Percentiles rank a stretch among this genome's conserved stretches.
Evolutionary conservation across 2,113 vertebrate species (phyloP).

Genomic region (Oncorhynchus gorbuscha): DNA sequence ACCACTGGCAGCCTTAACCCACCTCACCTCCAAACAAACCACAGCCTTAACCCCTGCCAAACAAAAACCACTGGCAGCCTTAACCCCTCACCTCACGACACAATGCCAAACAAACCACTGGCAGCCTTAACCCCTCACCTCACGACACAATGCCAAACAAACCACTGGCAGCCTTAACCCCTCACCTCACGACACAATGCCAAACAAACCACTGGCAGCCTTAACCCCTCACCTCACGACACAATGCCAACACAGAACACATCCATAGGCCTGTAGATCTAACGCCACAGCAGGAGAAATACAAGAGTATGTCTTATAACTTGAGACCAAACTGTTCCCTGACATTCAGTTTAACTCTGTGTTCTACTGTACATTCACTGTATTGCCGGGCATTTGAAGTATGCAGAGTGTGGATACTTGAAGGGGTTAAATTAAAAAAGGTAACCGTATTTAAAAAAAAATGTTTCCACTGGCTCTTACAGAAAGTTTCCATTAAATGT

Average conservation of each 20-base stretch:
- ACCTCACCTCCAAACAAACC: too few relatives aligned
- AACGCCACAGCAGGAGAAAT: neutral
- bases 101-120: constrained; percentile 39
- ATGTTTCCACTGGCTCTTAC: constrained; percentile 15
- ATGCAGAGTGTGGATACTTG: neutral
- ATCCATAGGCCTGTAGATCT: neutral
- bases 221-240: constrained; percentile 21
- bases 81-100: constrained; percentile 20
- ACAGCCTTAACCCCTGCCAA: too few relatives aligned
- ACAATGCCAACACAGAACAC: constrained; percentile 2
- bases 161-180: constrained; percentile 22
- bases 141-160: constrained; percentile 40
- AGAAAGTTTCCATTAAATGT: constrained; percentile 37
- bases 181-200: constrained; percentile 3
- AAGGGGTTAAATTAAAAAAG: constrained; percentile 1
- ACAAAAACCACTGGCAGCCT: constrained; percentile 26
- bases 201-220: constrained; percentile 32
- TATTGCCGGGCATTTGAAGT: neutral
- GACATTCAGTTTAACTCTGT: neutral
- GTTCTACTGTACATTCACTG: neutral
- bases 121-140: constrained; percentile 17
- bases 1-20: constrained; percentile 22
- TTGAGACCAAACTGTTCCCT: neutral
- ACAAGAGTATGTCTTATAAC: neutral
- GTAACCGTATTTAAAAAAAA: neutral